These are phyloP conservation scores for Furcula furcula DNA, from an alignment of 2,888 invertebrate genomes.

Conservation along the genomic window DNA sequence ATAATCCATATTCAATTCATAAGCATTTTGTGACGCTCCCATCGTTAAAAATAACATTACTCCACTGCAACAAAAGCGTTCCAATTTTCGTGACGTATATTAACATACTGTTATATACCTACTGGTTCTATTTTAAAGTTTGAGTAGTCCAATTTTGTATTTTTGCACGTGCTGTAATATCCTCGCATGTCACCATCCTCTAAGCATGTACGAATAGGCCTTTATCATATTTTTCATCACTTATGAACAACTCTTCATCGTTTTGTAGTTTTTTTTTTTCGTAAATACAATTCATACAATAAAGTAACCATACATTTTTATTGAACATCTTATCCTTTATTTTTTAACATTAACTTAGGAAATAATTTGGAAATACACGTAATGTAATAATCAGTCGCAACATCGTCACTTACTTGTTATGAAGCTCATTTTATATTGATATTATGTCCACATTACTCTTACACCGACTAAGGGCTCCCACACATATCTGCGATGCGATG, in stretches of 20 bases:
- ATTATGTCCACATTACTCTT: slow-evolving; percentile 9
- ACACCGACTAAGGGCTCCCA: not conserved
- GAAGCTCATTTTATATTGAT: slow-evolving; percentile 42
- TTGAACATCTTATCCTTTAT: slow-evolving; percentile 24
- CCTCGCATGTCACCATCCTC: too few species aligned
- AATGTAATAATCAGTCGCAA: slow-evolving; percentile 54
- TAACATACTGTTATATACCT: too few species aligned
- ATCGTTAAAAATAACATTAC: too few species aligned
- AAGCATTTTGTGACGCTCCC: too few species aligned
- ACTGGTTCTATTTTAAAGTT: too few species aligned
- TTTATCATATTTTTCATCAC: slow-evolving; percentile 1
- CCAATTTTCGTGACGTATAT: too few species aligned
- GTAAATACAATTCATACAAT: slow-evolving; percentile 22
- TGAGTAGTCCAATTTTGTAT: too few species aligned
- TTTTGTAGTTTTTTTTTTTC: not conserved
- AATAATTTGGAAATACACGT: slow-evolving; percentile 32
- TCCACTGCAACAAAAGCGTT: too few species aligned
- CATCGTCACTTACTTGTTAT: slow-evolving; percentile 38
- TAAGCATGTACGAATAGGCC: slow-evolving; percentile 19
- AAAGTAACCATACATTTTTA: slow-evolving; percentile 30
- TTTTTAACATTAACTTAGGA: slow-evolving; percentile 19
- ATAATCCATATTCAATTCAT: too few species aligned
- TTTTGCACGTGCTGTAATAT: too few species aligned
- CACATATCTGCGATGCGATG: too few species aligned
- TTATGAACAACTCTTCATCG: not conserved